Base-by-base conservation (phyloP, 2,888 invertebrate species). In the Tachina grossa region DNA sequence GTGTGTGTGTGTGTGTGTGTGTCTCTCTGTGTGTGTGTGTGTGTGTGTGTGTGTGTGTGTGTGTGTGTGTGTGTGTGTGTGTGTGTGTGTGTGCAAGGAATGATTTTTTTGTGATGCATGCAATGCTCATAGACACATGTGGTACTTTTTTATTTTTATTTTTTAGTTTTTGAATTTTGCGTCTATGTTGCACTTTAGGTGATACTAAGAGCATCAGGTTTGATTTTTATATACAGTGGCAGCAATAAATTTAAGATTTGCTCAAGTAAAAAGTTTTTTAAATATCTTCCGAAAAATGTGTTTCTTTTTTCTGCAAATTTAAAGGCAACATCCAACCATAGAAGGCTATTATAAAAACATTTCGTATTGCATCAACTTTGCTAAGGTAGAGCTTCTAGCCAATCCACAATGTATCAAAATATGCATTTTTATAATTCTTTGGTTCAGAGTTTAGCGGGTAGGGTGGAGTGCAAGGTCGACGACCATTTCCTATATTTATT, bases 91-190 rank as follows among this genome's bases (percentile, higher is more conserved):
- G 14, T 53, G 19, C 43, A 69, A 53, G 19, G 19, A 69, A 53
- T 4, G 11, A 19, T 71, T 22, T 71, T 71, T 11, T 71, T 57
- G 45, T 57, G 69, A 69, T 57, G 57, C 71, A 47, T 71, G 71
- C 55, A 57, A 57, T 43, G 45, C 31, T 57, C 45, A 45, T 57
- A 57, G 11, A 57, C 55, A 71, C 57, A 71, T 71, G 55, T 57
- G 45, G 45, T 45, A 31, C 22, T 14, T 57, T 57, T 9, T 45
- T 39, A 16, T 65, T 65, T 5, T 13, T 11, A 22, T 65, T 65
- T 45, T 2, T 0, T 47, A 14, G 39, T 11, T n/a, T 11, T 66
- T 31, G 31, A 31, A 4, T 31, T 31, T 31, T 31, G 31, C 31
- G 31, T 31, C 31, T 31, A 31, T 31, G 39, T 66, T n/a, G 6